Percentiles rank a stretch among this genome's conserved stretches.
These are phyloP conservation scores for Brachyptera putata DNA, from an alignment of 2,888 invertebrate species.

Conservation along the genomic window DNA sequence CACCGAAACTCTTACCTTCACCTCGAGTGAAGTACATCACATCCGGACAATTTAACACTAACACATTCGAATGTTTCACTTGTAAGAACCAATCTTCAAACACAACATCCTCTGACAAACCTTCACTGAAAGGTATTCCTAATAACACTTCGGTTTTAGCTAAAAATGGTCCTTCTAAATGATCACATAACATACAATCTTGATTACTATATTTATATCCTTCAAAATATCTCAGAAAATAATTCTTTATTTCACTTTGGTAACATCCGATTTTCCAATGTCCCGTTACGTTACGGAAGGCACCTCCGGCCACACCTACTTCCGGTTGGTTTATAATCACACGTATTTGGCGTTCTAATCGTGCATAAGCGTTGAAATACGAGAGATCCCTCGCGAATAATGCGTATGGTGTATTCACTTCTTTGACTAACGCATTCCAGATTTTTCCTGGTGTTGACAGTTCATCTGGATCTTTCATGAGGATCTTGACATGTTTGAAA, in stretches of 20 bases:
- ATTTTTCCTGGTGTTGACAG: constrained; percentile 31
- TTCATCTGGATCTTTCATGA: neutral
- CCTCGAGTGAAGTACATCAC: constrained; percentile 38
- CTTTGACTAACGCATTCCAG: constrained; percentile 35
- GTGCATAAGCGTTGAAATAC: constrained; percentile 35
- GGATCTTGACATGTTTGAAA: constrained; percentile 1
- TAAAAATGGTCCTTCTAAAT: constrained; percentile 39
- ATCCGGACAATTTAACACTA: constrained; percentile 39
- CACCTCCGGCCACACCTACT: constrained; percentile 37
- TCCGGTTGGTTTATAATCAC: constrained; percentile 34
- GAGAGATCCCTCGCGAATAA: constrained; percentile 36
- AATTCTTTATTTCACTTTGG: constrained; percentile 38
- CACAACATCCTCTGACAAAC: constrained; percentile 32
- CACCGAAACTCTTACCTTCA: constrained; percentile 13
- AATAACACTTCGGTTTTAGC: constrained; percentile 34
- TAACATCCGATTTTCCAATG: constrained; percentile 40
- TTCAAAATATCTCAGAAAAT: constrained; percentile 36
- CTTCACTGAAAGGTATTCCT: constrained; percentile 33
- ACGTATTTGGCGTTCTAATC: constrained; percentile 38
- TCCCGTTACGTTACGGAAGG: constrained; percentile 36
- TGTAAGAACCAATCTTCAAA: constrained; percentile 40
- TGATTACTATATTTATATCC: constrained; percentile 39
- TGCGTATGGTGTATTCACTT: constrained; percentile 38
- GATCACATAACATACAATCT: constrained; percentile 41
- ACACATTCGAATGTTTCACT: constrained; percentile 30